Evolutionary conservation across 2,113 vertebrate species (phyloP).

Genomic region (Pyrgilauda ruficollis): DNA sequence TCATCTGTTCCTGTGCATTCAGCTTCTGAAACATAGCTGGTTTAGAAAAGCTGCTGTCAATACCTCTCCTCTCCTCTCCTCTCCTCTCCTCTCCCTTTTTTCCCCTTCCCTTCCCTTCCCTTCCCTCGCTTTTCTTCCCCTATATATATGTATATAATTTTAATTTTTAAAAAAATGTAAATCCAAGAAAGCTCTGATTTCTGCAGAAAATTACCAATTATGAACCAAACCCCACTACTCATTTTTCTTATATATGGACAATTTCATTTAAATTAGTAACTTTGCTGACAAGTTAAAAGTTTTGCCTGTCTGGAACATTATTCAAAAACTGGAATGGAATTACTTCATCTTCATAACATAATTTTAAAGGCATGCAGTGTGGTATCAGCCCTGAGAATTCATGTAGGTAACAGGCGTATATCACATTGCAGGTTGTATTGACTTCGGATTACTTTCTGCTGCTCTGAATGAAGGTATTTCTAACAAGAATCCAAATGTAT

Average conservation of each 20-base stretch:
- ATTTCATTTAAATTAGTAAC: background rate
- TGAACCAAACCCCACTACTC: background rate
- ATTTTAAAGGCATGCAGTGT: background rate
- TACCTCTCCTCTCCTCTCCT: background rate
- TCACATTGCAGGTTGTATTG: background rate
- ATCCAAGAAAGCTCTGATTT: background rate
- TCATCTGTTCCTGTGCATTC: background rate
- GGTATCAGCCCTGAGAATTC: background rate
- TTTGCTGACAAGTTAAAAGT: background rate
- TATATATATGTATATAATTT: background rate
- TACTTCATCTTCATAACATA: background rate
- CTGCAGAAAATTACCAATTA: background rate
- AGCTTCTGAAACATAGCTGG: background rate
- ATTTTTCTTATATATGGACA: background rate
- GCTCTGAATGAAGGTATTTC: background rate
- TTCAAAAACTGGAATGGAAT: background rate
- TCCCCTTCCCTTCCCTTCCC: fast-evolving
- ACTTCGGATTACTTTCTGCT: conserved; percentile 1
- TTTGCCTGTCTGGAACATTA: background rate
- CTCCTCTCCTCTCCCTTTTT: fast-evolving
- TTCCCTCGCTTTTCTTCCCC: background rate
- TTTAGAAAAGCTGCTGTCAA: background rate
- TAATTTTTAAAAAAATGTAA: background rate
- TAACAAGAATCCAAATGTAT: background rate
- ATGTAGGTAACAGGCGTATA: background rate